phyloP scores from a whole-genome alignment of 2,113 vertebrate genomes.

The Anguilla rostrata region DNA sequence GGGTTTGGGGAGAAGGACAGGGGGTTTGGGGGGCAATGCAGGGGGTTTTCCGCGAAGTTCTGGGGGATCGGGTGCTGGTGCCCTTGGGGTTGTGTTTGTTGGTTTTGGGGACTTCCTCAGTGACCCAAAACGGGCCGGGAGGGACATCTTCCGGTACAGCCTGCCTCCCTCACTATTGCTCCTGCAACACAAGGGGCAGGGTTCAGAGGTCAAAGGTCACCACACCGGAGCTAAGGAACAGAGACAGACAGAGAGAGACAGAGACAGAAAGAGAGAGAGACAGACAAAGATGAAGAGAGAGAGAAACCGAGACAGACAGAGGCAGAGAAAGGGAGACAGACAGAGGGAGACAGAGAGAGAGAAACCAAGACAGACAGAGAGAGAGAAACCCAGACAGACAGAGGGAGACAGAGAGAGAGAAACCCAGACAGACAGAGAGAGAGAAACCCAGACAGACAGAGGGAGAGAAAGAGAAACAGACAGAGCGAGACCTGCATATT shows the following conservation, averaged over 20 bases:
- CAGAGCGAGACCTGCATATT: too few relatives aligned
- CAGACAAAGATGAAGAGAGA: background rate
- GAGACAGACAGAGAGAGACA: too few relatives aligned
- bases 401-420: too few relatives aligned
- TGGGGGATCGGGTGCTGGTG: background rate
- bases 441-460: too few relatives aligned
- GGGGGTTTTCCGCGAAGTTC: slow-evolving; percentile 2
- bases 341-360: too few relatives aligned
- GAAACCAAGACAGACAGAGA: too few relatives aligned
- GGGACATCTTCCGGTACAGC: slow-evolving; percentile 62
- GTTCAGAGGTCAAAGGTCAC: background rate
- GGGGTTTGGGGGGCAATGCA: background rate
- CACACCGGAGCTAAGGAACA: too few relatives aligned
- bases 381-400: too few relatives aligned
- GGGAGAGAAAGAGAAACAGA: too few relatives aligned
- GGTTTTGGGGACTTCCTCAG: slow-evolving; percentile 46
- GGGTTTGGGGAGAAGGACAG: slow-evolving; percentile 18
- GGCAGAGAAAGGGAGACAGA: too few relatives aligned
- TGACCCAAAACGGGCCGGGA: slow-evolving; percentile 48
- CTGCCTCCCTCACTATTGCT: slow-evolving; percentile 62
- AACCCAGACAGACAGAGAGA: too few relatives aligned
- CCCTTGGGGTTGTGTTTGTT: background rate
- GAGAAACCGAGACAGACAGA: background rate
- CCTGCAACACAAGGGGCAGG: slow-evolving; percentile 33
- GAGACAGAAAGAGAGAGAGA: too few relatives aligned